These are phyloP conservation scores for Morpho helenor DNA, from an alignment of 2,888 invertebrate genomes.

Conservation along the genomic window DNA sequence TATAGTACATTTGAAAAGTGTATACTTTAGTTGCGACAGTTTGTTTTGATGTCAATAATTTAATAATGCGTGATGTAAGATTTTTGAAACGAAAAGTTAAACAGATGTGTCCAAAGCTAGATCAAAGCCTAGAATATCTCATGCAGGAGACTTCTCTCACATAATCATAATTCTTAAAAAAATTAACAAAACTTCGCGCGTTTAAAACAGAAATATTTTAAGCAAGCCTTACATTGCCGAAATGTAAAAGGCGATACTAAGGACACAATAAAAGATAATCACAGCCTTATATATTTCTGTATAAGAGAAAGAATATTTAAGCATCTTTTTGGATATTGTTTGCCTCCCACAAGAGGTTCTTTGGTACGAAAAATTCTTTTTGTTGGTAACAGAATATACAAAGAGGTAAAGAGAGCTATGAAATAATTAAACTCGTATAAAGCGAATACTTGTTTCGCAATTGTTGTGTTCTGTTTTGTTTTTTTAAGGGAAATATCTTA, in stretches of 20 bases:
- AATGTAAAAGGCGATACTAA: conserved; percentile 19
- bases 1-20: too few species aligned
- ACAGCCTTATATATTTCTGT: conserved; percentile 21
- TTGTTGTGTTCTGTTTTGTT: conserved; percentile 6
- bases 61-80: too few species aligned
- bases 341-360: conserved; percentile 25
- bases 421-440: conserved; percentile 21
- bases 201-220: not conserved
- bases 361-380: conserved; percentile 22
- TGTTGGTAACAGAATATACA: conserved; percentile 21
- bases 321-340: conserved; percentile 26
- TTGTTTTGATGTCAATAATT: too few species aligned
- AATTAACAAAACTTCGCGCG: too few species aligned
- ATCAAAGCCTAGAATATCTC: too few species aligned
- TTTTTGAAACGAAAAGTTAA: too few species aligned
- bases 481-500: not conserved
- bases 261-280: conserved; percentile 25
- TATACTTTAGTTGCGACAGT: too few species aligned
- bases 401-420: conserved; percentile 21
- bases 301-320: conserved; percentile 26
- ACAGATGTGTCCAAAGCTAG: too few species aligned
- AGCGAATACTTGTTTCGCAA: conserved; percentile 15
- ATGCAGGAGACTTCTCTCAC: too few species aligned
- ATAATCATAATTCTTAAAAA: too few species aligned
- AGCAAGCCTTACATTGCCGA: conserved; percentile 12